Base-by-base conservation (phyloP, 2,113 vertebrate species). In the Rhynchopsitta pachyrhyncha region DNA sequence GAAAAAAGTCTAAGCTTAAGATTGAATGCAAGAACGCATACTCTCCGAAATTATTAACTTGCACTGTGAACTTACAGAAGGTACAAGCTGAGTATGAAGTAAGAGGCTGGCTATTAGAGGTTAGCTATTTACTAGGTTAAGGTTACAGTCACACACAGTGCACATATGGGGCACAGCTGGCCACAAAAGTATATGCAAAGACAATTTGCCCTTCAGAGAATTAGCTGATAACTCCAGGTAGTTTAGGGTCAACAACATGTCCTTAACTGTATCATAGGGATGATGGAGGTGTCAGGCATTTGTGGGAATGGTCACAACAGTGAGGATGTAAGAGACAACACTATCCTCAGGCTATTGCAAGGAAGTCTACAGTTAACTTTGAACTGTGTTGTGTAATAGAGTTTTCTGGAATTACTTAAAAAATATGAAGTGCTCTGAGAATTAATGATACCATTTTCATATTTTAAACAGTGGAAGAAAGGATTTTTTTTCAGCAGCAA, bases 21-120 rank as follows among this genome's bases (percentile, higher is more conserved):
- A 63, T 4, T 77, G 60, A 79, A 82, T 57, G 81, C 73, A 92
- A 89, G 83, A 63, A 93, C 4, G 2, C 67, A 76, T 39, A 47
- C 22, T 35, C 66, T 60, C 63, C 67, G 22, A 87, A 96, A 93
- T 93, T 49, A 95, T 93, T 94, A 95, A 94, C 93, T 66, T 67
- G 55, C 46, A 33, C 73, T 81, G 46, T 67, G 81, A 94, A 60
- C 41, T 62, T 31, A 77, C 31, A 92, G 87, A 90, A 82, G 6
- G 6, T 59, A 86, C 46, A 67, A 70, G 39, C 17, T 29, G 52
- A 88, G 57, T 23, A 75, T 82, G 67, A 73, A 86, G 80, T 5
- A 63, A 44, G 25, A 64, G n/a, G 29, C 2, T 67, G 42, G 60
- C 68, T 67, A 66, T 57, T 69, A 69, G 24, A 87, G 41, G 59